These are phyloP conservation scores for Drosophila colorata DNA, from an alignment of 2,888 invertebrate species.

Conservation along the genomic window DNA sequence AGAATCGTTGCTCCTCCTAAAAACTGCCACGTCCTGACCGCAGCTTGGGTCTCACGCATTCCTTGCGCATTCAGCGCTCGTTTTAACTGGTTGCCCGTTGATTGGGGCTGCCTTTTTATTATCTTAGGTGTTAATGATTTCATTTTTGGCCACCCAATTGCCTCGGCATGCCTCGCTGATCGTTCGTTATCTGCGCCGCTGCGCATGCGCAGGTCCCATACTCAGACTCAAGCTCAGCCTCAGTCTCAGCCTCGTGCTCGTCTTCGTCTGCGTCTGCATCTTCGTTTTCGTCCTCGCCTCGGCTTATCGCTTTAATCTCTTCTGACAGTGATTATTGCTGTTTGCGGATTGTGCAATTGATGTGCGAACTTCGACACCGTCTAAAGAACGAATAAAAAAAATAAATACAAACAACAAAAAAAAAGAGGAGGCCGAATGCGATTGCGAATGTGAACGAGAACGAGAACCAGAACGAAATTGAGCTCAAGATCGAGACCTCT, in stretches of 20 bases:
- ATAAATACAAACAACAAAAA: neutral
- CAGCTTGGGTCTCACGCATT: constrained; percentile 68
- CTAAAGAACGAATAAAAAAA: constrained; percentile 33
- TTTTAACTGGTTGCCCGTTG: constrained; percentile 34
- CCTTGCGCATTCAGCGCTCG: constrained; percentile 62
- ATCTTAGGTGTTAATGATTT: constrained; percentile 85
- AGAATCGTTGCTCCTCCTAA: neutral
- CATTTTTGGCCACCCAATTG: constrained; percentile 85
- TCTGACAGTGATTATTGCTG: constrained; percentile 82
- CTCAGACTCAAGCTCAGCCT: constrained; percentile 1
- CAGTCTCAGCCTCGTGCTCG: constrained; percentile 8
- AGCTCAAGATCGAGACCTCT: constrained; percentile 57
- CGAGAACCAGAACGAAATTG: constrained; percentile 31
- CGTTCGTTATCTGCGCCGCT: constrained; percentile 63
- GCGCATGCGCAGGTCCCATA: constrained; percentile 48
- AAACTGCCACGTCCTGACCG: too few species aligned
- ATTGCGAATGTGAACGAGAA: constrained; percentile 13
- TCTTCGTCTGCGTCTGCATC: constrained; percentile 19
- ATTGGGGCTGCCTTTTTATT: constrained; percentile 66
- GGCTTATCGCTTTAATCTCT: constrained; percentile 82
- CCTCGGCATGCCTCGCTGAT: constrained; percentile 50
- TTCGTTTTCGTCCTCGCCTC: constrained; percentile 55
- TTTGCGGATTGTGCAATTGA: constrained; percentile 82
- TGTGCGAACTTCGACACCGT: constrained; percentile 82
- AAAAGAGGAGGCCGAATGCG: constrained; percentile 13